Base-by-base conservation (phyloP, 1,140 invertebrate genomes). In the Papilio aristodemus region DNA sequence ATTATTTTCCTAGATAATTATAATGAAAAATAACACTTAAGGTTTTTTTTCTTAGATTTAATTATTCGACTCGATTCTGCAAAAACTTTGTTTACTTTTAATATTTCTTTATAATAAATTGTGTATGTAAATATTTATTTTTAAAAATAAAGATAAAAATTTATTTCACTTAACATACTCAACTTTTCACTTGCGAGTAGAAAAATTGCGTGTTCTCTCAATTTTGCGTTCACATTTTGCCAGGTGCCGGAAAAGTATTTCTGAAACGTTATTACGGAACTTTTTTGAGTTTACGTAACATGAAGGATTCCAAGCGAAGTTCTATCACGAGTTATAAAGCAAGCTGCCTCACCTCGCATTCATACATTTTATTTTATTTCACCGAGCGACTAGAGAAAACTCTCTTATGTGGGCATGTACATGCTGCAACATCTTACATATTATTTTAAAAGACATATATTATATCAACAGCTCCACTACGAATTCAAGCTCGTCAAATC, bases 181-280 rank as follows among this genome's bases (percentile, higher is more conserved):
- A 32, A 32, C 27, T 9, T 54, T 54, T 13, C 8, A 19, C 19
- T 22, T 54, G 10, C 9, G 19, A 54, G 22, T 54, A 54, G 19
- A 22, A 22, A 54, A 54, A 22, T 54, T 54, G 19, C 46, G 19
- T 19, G 46, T 54, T 25, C 19, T 19, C 46, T 22, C 19, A 54
- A 54, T 6, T 32, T 54, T 54, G 46, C 43, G 43, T 22, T 54
- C 46, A 54, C 9, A 22, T 54, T 54, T 54, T 25, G 46, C 46
- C 46, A 54, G 46, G 46, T 54, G 46, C 46, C 46, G 46, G 43
- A 54, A 54, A 54, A 22, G 46, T 54, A 54, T 54, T 54, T 54
- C 46, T 54, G 46, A 54, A 54, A 19, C 46, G 46, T 22, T 54
- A 54, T 54, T 54, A 54, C 19, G 46, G 19, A 54, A 54, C 46